Evolutionary conservation across 1,140 invertebrate genomes (phyloP), one percentile per base, ranked within the genome.

Genomic region (Caenorhabditis inopinata): DNA sequence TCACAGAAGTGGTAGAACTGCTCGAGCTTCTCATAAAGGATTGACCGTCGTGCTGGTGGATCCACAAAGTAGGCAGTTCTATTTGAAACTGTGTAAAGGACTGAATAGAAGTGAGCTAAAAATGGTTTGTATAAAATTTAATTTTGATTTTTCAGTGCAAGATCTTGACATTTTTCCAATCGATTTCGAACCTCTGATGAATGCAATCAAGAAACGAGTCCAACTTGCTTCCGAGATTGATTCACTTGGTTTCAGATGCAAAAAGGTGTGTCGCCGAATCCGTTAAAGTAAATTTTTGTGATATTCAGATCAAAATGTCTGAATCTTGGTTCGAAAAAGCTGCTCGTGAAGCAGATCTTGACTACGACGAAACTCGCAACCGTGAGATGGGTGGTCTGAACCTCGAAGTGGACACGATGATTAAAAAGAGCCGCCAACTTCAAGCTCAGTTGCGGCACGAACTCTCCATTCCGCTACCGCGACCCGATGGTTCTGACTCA

Each of bases 1-100:
- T 0, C 97, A 99, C 89, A 91, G 97, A 74, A 97, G 95, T 90
- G 97, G 97, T 0, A 91, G 97, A 79, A 99, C 97, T 9, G 97
- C 96, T 0, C 90, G 97, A 79, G 95, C 94, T 11, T 92, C 91
- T 74, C 93, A 93, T 81, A 92, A 94, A 89, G 97, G 97, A 11
- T 91, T 98, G 11, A 95, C 95, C 29, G 92, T 99, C 9, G 91
- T 98, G 81, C 91, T 99, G 73, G 93, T 98, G 89, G 95, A 96
- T 84, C 94, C 95, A 0, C 91, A 92, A 3, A 96, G 98, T 89
- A 91, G 93, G 2, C 91, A 91, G 47, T 91, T 91, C 68, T 98
- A 97, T 86, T 90, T 92, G 0, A 94, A 93, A 87, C 90, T 98
- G 2, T 94, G 94, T 82, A 91, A 92, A 81, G 95, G 93, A 0